Evolutionary conservation across 2,113 vertebrate species (phyloP).

Genomic region (Corynorhinus townsendii): DNA sequence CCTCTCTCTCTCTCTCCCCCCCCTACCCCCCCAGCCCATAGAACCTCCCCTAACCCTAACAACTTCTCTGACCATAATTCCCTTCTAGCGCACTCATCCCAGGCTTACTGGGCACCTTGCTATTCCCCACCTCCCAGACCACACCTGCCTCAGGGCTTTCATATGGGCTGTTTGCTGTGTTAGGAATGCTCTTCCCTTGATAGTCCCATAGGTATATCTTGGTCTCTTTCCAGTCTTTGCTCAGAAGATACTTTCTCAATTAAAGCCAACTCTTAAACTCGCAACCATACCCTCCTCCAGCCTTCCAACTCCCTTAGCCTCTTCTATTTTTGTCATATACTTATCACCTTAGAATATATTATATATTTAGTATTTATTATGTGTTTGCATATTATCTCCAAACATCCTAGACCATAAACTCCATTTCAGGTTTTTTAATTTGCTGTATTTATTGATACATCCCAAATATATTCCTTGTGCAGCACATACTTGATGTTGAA

Average conservation of each 20-base stretch:
- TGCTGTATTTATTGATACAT: background rate
- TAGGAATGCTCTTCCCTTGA: background rate
- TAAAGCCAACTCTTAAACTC: background rate
- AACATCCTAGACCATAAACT: background rate
- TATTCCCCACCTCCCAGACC: background rate
- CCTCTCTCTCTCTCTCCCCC: too few relatives aligned
- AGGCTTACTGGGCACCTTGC: background rate
- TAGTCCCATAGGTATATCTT: background rate
- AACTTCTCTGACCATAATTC: background rate
- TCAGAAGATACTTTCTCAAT: background rate
- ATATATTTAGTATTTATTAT: background rate
- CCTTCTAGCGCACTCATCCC: too few relatives aligned
- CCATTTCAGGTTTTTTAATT: background rate
- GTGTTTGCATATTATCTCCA: background rate
- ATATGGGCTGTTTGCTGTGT: background rate
- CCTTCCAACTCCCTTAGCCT: background rate
- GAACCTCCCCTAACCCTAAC: background rate
- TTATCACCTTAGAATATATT: background rate
- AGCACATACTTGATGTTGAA: background rate
- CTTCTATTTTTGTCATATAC: background rate
- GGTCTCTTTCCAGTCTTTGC: background rate
- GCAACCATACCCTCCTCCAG: accelerated
- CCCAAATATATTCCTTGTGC: background rate
- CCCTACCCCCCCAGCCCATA: too few relatives aligned
- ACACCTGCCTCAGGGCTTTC: background rate